phyloP scores from a whole-genome alignment of 2,113 vertebrate species.

The Mola mola region DNA sequence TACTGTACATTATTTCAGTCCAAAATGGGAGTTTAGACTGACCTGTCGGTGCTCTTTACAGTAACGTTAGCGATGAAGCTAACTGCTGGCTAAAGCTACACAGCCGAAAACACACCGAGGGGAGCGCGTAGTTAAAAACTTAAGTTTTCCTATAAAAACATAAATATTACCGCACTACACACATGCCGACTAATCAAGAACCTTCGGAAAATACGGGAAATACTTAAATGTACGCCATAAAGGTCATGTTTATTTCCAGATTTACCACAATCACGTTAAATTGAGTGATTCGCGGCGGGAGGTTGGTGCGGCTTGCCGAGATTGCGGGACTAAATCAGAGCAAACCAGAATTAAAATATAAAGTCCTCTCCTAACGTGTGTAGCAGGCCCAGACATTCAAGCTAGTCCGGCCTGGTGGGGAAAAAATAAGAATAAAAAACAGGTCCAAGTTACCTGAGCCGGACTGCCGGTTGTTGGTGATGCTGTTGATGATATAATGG shows the following conservation, averaged over 20 bases:
- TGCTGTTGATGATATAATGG: slow-evolving; percentile 98
- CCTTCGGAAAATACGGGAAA: accelerated
- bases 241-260: accelerated
- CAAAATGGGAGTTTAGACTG: neutral
- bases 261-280: neutral
- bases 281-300: neutral
- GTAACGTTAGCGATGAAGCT: neutral
- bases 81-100: slow-evolving; percentile 1
- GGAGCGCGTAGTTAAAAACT: slow-evolving; percentile 8
- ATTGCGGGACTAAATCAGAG: slow-evolving; percentile 2
- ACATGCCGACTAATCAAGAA: accelerated
- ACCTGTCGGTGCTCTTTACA: neutral
- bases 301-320: neutral
- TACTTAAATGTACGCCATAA: accelerated
- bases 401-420: too few relatives aligned
- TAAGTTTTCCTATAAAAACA: neutral
- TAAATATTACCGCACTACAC: neutral
- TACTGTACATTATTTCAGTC: neutral
- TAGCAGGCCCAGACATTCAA: neutral
- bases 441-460: slow-evolving; percentile 73
- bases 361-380: neutral
- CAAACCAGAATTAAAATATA: neutral
- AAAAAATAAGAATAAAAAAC: too few relatives aligned
- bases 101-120: neutral
- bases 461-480: slow-evolving; percentile 86